phyloP scores from a whole-genome alignment of 2,797 vertebrate species.

The Ciconia nigra region DNA sequence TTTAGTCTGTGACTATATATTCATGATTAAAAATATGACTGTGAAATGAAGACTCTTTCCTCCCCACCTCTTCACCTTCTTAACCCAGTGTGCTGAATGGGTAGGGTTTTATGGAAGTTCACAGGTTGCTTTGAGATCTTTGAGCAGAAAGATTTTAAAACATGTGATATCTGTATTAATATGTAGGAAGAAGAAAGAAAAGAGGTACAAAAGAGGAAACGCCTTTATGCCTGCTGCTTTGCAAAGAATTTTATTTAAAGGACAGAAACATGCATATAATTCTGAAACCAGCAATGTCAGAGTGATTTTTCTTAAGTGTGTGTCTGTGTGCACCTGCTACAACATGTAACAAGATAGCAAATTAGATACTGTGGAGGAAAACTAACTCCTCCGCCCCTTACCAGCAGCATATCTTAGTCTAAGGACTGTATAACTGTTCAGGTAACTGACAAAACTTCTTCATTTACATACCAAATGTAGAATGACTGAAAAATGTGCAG shows the following conservation, averaged over 20 bases:
- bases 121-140: constrained; percentile 3
- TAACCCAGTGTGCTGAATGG: neutral
- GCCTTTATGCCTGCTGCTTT: neutral
- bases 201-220: neutral
- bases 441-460: neutral
- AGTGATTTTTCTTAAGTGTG: neutral
- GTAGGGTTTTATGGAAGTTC: constrained; percentile 1
- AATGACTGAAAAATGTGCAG: neutral
- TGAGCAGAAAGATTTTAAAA: neutral
- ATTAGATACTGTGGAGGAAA: neutral
- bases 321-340: neutral
- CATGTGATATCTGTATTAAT: neutral
- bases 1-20: neutral
- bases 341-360: neutral
- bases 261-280: neutral
- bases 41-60: neutral
- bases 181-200: neutral
- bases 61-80: neutral
- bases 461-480: neutral
- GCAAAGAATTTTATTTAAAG: neutral
- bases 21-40: neutral
- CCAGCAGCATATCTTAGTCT: neutral
- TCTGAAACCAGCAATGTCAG: neutral
- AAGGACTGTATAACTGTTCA: neutral
- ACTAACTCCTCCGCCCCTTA: neutral